Percentiles rank a stretch among this genome's conserved stretches.
Conservation (phyloP, 2,113 vertebrate genomes). For the Phalacrocorax carbo region DNA sequence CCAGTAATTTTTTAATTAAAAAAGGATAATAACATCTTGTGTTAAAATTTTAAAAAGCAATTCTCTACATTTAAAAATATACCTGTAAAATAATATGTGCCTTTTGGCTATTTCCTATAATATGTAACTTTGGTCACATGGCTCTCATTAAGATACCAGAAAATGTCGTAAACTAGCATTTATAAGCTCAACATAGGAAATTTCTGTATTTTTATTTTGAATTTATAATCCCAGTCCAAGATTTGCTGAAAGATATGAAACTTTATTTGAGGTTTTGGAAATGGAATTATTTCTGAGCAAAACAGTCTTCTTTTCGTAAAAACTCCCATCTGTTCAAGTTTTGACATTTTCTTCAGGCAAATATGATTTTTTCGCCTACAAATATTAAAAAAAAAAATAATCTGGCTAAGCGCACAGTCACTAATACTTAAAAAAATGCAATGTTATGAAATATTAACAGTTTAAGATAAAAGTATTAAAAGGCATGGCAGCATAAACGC, state of each 20-base stretch:
- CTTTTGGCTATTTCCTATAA: conserved; percentile 46
- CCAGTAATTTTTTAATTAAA: conserved; percentile 41
- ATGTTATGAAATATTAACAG: background rate
- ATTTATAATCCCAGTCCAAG: conserved; percentile 36
- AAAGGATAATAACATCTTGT: conserved; percentile 18
- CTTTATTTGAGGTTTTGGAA: conserved; percentile 55
- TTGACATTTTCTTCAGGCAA: conserved; percentile 29
- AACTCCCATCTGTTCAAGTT: conserved; percentile 40
- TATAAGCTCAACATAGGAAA: conserved; percentile 52
- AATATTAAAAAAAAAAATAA: background rate
- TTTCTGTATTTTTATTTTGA: conserved; percentile 56
- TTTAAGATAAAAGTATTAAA: background rate
- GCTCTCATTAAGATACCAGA: conserved; percentile 56
- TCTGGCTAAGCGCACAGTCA: background rate
- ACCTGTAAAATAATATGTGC: conserved; percentile 29
- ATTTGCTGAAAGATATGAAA: conserved; percentile 57
- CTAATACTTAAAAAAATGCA: background rate
- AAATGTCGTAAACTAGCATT: conserved; percentile 46
- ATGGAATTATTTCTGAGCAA: conserved; percentile 20
- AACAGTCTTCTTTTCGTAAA: conserved; percentile 19
- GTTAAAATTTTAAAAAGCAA: conserved; percentile 6
- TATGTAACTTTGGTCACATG: conserved; percentile 25
- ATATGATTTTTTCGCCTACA: background rate
- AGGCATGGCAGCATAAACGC: background rate
- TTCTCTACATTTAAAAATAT: background rate